Conservation (phyloP, 1,140 invertebrate species). For the Ceratosolen solmsi region DNA sequence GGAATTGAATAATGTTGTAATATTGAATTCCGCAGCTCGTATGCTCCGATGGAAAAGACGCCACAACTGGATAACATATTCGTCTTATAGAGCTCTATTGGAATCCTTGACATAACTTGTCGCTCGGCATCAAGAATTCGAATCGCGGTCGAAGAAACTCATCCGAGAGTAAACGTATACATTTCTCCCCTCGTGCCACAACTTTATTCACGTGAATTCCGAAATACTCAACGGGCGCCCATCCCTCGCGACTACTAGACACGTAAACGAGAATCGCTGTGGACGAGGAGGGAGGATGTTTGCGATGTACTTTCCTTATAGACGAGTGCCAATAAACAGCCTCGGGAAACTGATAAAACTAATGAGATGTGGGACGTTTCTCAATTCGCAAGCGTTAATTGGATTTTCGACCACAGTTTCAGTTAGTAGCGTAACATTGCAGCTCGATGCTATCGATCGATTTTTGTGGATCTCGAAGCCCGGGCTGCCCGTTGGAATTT, state of each 20-base stretch:
- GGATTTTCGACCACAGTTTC: not conserved
- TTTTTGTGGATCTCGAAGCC: not conserved
- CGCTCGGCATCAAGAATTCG: slow-evolving; percentile 63
- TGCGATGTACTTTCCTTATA: not conserved
- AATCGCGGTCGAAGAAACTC: slow-evolving; percentile 53
- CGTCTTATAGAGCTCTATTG: slow-evolving; percentile 54
- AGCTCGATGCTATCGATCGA: not conserved
- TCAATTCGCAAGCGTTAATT: not conserved
- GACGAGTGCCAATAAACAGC: not conserved
- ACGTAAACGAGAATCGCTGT: slow-evolving; percentile 1
- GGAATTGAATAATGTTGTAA: not conserved
- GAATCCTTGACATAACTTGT: slow-evolving; percentile 62
- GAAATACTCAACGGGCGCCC: not conserved
- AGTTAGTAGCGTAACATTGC: too few species aligned
- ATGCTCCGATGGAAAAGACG: too few species aligned
- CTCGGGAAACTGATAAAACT: not conserved
- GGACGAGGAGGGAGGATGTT: not conserved
- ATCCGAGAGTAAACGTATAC: slow-evolving; percentile 22
- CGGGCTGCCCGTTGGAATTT: not conserved
- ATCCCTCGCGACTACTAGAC: not conserved
- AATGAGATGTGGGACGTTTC: not conserved
- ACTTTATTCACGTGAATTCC: slow-evolving; percentile 43
- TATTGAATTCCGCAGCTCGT: slow-evolving; percentile 58
- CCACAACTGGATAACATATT: too few species aligned
- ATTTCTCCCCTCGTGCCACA: slow-evolving; percentile 21